Conservation (phyloP, 2,113 vertebrate species). For the Clarias batrachus region DNA sequence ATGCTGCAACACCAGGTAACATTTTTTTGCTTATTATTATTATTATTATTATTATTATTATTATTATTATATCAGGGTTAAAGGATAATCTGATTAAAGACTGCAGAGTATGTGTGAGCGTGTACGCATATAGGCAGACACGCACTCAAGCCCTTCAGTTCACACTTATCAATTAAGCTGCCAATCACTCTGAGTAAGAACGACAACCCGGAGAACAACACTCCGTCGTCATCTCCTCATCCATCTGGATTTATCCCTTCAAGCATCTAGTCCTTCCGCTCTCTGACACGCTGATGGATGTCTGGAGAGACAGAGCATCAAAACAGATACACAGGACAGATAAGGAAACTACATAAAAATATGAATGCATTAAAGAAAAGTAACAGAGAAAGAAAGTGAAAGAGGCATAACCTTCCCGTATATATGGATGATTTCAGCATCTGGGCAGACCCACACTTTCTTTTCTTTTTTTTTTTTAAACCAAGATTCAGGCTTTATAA, state of each 20-base stretch:
- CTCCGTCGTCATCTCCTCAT: constrained; percentile 37
- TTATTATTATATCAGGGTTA: constrained; percentile 23
- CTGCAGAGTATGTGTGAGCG: constrained; percentile 9
- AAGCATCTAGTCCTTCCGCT: constrained; percentile 22
- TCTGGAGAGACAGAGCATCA: constrained; percentile 46
- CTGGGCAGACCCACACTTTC: neutral
- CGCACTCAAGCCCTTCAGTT: constrained; percentile 29
- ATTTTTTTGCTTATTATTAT: neutral
- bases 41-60: neutral
- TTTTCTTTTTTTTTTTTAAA: neutral
- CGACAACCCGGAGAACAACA: constrained; percentile 59
- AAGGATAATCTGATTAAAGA: constrained; percentile 29
- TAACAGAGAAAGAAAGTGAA: constrained; percentile 28
- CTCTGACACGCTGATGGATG: constrained; percentile 40
- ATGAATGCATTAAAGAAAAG: constrained; percentile 15
- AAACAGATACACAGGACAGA: constrained; percentile 24
- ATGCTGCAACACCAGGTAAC: constrained; percentile 70
- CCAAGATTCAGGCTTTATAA: neutral
- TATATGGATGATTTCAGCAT: neutral
- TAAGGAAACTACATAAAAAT: constrained; percentile 14
- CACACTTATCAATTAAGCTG: constrained; percentile 67
- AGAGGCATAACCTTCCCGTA: neutral
- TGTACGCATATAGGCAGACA: neutral
- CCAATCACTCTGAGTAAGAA: constrained; percentile 62
- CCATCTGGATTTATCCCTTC: constrained; percentile 45